phyloP scores from a whole-genome alignment of 1,140 invertebrate species.

The Steinernema feltiae region DNA sequence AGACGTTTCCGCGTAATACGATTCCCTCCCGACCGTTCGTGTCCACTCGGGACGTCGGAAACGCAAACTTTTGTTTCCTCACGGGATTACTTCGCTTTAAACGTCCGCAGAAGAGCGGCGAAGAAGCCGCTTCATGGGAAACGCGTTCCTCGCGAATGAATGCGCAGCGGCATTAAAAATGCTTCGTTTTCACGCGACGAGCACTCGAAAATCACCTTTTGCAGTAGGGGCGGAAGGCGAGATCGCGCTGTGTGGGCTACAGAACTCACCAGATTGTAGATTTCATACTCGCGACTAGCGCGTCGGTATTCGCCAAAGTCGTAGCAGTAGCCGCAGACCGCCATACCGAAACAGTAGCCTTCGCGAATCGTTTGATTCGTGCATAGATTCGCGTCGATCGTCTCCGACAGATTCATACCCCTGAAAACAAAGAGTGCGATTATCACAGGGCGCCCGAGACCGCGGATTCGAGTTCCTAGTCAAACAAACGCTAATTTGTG shows the following conservation, averaged over 20 bases:
- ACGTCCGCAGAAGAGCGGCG: too few species aligned
- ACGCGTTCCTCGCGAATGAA: too few species aligned
- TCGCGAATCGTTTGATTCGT: constrained; percentile 22
- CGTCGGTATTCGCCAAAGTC: constrained; percentile 29
- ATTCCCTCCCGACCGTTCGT: neutral
- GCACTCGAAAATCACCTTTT: too few species aligned
- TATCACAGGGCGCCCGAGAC: neutral
- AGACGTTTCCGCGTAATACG: neutral
- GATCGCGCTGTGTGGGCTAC: neutral
- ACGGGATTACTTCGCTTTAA: too few species aligned
- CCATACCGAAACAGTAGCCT: constrained; percentile 30
- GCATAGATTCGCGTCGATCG: neutral
- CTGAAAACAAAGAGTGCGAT: neutral
- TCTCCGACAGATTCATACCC: neutral
- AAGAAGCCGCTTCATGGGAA: too few species aligned
- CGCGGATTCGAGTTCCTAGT: neutral
- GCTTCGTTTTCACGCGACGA: too few species aligned
- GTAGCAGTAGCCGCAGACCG: constrained; percentile 36
- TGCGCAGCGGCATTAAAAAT: too few species aligned
- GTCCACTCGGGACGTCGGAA: too few species aligned
- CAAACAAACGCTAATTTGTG: neutral
- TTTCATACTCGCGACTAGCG: constrained; percentile 25
- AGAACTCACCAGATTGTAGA: constrained; percentile 32
- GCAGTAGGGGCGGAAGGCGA: neutral
- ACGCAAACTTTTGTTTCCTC: too few species aligned